These are phyloP conservation scores for Pomacea canaliculata DNA, from an alignment of 2,888 invertebrate genomes.

Conservation along the genomic window DNA sequence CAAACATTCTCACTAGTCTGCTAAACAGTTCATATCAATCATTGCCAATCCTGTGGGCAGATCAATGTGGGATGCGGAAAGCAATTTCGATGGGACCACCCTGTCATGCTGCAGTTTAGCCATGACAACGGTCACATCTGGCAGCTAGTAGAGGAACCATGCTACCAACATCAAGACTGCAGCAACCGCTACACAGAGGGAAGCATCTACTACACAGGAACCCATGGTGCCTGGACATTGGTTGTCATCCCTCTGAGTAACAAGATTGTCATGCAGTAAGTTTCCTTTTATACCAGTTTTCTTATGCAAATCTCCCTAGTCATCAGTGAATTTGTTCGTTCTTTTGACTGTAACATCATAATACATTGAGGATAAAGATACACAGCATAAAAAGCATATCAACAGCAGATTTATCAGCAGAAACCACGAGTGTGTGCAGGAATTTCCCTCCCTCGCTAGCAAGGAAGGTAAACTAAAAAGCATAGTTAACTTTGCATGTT, in stretches of 20 bases:
- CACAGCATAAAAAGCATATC: no score
- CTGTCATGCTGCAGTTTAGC: constrained; percentile 68
- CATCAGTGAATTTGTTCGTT: no score
- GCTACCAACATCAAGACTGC: constrained; percentile 65
- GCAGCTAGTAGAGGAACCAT: constrained; percentile 65
- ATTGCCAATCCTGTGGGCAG: constrained; percentile 38
- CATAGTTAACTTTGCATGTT: no score
- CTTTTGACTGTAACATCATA: no score
- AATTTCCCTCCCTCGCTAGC: no score
- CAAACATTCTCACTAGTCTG: no score
- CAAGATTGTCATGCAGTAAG: constrained; percentile 63
- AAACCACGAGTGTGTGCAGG: no score
- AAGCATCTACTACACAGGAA: constrained; percentile 66
- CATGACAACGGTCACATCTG: constrained; percentile 65
- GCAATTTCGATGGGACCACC: constrained; percentile 64
- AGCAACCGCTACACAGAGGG: constrained; percentile 60
- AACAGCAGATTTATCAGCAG: no score
- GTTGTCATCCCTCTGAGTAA: constrained; percentile 65
- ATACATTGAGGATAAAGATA: no score
- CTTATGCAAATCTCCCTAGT: no score
- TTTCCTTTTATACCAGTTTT: background rate
- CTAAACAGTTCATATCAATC: no score
- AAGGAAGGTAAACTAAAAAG: no score
- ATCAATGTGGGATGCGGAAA: constrained; percentile 69
- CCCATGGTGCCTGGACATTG: constrained; percentile 67